Conservation (phyloP, 2,113 vertebrate genomes). For the Herpailurus yagouaroundi region DNA sequence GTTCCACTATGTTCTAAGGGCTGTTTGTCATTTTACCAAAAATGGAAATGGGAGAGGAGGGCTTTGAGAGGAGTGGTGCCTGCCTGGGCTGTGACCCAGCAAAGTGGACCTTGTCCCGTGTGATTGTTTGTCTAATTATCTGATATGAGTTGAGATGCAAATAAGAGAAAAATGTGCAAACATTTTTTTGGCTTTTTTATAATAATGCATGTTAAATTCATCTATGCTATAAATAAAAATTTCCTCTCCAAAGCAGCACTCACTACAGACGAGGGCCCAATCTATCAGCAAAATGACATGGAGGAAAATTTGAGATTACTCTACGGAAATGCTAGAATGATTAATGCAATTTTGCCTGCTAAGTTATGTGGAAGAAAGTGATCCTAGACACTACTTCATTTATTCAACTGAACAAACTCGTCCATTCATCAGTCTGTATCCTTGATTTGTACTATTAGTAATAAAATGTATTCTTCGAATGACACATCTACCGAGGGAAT, state of each 20-base stretch:
- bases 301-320: not conserved
- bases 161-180: conserved; percentile 11
- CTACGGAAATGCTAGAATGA: not conserved
- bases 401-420: conserved; percentile 5
- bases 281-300: conserved; percentile 1
- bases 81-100: not conserved
- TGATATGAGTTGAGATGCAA: not conserved
- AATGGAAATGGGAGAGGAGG: not conserved
- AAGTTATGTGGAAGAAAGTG: not conserved
- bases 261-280: not conserved
- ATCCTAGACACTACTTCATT: not conserved
- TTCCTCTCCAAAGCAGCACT: not conserved
- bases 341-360: not conserved
- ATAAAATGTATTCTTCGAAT: not conserved
- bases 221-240: not conserved
- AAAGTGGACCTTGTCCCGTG: not conserved
- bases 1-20: not conserved
- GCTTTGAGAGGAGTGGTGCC: fast-evolving
- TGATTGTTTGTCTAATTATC: not conserved
- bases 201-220: not conserved
- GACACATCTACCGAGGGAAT: not conserved
- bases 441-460: not conserved
- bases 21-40: not conserved
- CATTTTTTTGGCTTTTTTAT: not conserved
- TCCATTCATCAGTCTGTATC: not conserved